phyloP scores from a whole-genome alignment of 1,140 invertebrate species.

The Psilanteris sp. region DNA sequence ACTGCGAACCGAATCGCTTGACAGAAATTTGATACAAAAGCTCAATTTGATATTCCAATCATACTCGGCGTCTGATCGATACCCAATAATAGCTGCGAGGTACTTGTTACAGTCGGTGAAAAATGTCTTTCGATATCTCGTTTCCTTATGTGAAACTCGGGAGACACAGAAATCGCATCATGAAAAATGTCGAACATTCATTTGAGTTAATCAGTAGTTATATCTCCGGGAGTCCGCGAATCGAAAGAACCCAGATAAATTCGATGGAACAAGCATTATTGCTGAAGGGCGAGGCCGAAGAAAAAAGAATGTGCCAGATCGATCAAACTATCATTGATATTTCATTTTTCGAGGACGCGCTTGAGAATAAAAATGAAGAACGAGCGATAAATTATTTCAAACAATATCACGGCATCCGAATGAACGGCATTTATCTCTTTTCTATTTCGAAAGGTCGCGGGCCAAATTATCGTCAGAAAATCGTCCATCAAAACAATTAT shows the following conservation, averaged over 20 bases:
- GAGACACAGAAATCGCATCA: constrained; percentile 45
- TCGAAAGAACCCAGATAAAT: constrained; percentile 40
- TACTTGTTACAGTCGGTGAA: constrained; percentile 45
- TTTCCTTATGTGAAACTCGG: constrained; percentile 34
- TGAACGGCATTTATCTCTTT: too few species aligned
- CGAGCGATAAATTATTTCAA: constrained; percentile 35
- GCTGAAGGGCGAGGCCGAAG: constrained; percentile 5
- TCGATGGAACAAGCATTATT: constrained; percentile 29
- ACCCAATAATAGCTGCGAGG: constrained; percentile 49
- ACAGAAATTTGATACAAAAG: constrained; percentile 22
- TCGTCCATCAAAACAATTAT: constrained; percentile 26
- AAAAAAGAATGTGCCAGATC: constrained; percentile 33
- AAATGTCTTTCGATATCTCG: constrained; percentile 58
- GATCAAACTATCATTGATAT: constrained; percentile 49
- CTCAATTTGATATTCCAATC: constrained; percentile 51
- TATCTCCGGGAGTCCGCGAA: constrained; percentile 38
- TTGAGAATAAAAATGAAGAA: constrained; percentile 39
- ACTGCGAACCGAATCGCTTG: constrained; percentile 5
- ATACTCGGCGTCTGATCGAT: constrained; percentile 47
- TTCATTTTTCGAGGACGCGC: constrained; percentile 42
- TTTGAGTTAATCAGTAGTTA: constrained; percentile 59
- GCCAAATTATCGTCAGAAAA: constrained; percentile 17
- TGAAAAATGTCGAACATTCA: constrained; percentile 61
- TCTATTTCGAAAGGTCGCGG: constrained; percentile 13
- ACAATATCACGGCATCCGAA: constrained; percentile 22